phyloP scores from a whole-genome alignment of 2,888 invertebrate species.

The Ecdyonurus torrentis region DNA sequence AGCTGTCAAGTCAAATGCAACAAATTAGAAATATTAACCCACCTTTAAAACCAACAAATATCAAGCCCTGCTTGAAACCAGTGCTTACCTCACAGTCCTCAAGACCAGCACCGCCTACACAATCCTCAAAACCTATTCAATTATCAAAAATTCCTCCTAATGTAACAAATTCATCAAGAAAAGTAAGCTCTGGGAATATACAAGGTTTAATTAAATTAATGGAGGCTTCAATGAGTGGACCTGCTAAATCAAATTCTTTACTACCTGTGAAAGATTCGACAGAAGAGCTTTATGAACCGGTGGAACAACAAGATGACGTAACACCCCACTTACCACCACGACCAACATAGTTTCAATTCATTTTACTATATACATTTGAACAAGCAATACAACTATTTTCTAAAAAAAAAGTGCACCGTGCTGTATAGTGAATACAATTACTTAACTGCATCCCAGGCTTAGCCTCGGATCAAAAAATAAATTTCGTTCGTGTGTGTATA shows the following conservation, averaged over 20 bases:
- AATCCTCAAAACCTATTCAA: background rate
- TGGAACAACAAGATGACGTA: background rate
- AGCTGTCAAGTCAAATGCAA: too few species aligned
- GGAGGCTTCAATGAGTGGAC: background rate
- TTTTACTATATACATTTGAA: too few species aligned
- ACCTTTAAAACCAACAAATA: too few species aligned
- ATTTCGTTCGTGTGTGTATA: too few species aligned
- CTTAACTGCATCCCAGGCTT: too few species aligned
- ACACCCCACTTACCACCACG: background rate
- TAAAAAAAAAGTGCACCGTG: too few species aligned
- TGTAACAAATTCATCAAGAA: background rate
- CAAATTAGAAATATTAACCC: too few species aligned
- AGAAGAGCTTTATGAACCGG: background rate
- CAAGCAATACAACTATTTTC: too few species aligned
- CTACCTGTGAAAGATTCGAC: background rate
- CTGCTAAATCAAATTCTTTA: background rate
- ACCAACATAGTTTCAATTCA: too few species aligned
- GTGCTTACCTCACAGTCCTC: background rate
- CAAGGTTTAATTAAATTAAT: background rate
- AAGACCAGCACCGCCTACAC: background rate
- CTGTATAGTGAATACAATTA: too few species aligned
- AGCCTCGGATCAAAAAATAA: too few species aligned
- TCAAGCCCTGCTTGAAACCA: too few species aligned
- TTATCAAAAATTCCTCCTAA: background rate
- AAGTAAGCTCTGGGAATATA: background rate